Evolutionary conservation across 2,888 invertebrate genomes (phyloP), one percentile per base, ranked within the genome.

Genomic region (Cenopis cana): DNA sequence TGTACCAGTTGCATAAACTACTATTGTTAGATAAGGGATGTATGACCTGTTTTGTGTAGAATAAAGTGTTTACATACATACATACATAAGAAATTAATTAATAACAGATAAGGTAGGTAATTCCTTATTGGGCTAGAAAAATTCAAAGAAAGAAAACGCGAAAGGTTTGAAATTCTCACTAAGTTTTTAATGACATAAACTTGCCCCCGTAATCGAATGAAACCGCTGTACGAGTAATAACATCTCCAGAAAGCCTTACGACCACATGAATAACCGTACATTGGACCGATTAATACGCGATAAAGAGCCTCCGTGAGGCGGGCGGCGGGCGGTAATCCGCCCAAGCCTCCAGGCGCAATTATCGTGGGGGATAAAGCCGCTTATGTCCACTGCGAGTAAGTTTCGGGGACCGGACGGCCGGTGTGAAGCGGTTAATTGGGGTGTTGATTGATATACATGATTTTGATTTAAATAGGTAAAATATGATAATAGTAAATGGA

Each of bases 331-430:
- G 52, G 82, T 76, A 81, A 71, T 61, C 71, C 71, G 78, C 76
- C 80, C 84, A 85, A 87, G 83, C 82, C 78, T 79, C 80, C 83
- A 85, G 76, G 77, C 81, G 88, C 85, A 89, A 89, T 89, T 88
- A 89, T 88, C 87, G 77, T 68, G 69, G 73, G 73, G 82, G 80
- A 86, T 88, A 85, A 85, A 81, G 81, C 77, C 77, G 78, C 79
- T 80, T 77, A 76, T 17, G 73, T 74, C 73, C 73, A 65, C 76
- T 76, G 76, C 73, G 74, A 76, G n/a, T n/a, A n/a, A n/a, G n/a
- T n/a, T 74, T 76, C 72, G 77, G 76, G 75, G 75, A 75, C 68
- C 76, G 75, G 75, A 75, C 68, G 68, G 74, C 76, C 72, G 75
- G 76, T 77, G 77, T 74, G 73, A 77, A 78, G 67, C 73, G 71